phyloP scores from a whole-genome alignment of 2,113 vertebrate species.

The Pteropus alecto region DNA sequence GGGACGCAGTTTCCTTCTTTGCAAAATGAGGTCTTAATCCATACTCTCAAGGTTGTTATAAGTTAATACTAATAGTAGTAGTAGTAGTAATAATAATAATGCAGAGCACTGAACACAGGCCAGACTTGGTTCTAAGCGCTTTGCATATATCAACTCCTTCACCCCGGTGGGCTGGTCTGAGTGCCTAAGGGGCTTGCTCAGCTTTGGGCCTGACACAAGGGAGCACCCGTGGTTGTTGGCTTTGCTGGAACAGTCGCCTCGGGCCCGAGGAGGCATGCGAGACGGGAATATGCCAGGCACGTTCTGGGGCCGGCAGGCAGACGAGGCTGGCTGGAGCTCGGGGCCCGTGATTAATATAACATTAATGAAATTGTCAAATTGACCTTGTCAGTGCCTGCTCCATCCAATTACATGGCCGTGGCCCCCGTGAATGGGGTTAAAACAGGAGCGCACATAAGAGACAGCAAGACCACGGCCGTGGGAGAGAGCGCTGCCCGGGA shows the following conservation, averaged over 20 bases:
- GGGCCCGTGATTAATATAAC: slow-evolving; percentile 72
- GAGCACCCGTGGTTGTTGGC: not conserved
- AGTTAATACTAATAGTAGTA: not conserved
- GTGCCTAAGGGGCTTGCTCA: not conserved
- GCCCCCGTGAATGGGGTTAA: slow-evolving; percentile 66
- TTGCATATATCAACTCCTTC: not conserved
- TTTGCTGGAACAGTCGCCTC: not conserved
- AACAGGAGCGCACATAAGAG: not conserved
- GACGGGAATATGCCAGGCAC: slow-evolving; percentile 65
- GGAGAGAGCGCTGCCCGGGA: not conserved
- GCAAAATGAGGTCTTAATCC: not conserved
- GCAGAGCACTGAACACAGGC: not conserved
- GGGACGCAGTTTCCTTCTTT: not conserved
- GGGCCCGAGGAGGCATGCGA: not conserved
- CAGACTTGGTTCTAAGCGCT: not conserved
- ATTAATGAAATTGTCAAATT: slow-evolving; percentile 79
- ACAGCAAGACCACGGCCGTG: not conserved
- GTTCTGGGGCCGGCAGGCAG: slow-evolving; percentile 46
- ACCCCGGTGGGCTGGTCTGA: not conserved
- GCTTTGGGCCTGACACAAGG: not conserved
- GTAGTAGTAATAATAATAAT: not conserved
- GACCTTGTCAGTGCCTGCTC: slow-evolving; percentile 75
- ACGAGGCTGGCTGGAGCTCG: slow-evolving; percentile 63
- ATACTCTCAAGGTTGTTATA: not conserved
- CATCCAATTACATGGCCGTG: slow-evolving; percentile 67